Conservation (phyloP, 2,888 invertebrate genomes). For the Mythimna lalbum region DNA sequence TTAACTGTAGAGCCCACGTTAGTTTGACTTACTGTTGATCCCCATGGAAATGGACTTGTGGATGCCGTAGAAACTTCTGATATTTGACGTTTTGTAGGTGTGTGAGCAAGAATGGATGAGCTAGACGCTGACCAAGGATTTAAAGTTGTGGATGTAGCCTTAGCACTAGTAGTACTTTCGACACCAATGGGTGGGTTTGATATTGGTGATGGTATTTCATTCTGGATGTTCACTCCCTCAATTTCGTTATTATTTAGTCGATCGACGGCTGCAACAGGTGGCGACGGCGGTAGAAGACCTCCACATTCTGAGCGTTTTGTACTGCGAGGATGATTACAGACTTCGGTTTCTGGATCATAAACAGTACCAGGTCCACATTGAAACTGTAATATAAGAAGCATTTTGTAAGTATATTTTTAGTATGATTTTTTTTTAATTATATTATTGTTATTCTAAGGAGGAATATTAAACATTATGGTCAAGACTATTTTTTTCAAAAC, state of each 20-base stretch:
- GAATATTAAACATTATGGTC: neutral
- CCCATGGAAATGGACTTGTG: constrained; percentile 51
- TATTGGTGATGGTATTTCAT: constrained; percentile 81
- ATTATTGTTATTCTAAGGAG: too few relatives aligned
- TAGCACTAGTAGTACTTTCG: constrained; percentile 25
- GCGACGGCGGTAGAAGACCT: constrained; percentile 65
- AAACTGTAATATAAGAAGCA: constrained; percentile 86
- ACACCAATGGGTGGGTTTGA: constrained; percentile 53
- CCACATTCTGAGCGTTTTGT: constrained; percentile 93
- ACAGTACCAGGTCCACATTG: constrained; percentile 94
- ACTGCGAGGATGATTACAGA: constrained; percentile 93
- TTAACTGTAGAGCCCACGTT: constrained; percentile 9
- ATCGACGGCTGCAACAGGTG: constrained; percentile 21
- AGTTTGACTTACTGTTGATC: constrained; percentile 25
- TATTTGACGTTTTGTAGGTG: constrained; percentile 42
- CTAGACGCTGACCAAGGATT: constrained; percentile 37
- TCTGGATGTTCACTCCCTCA: constrained; percentile 65
- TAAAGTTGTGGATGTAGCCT: constrained; percentile 27
- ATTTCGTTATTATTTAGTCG: constrained; percentile 86
- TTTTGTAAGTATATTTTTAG: constrained; percentile 1
- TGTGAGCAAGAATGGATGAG: constrained; percentile 14
- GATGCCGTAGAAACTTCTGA: constrained; percentile 28
- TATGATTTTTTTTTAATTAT: too few relatives aligned
- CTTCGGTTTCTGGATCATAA: constrained; percentile 92
- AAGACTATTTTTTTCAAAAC: neutral